Evolutionary conservation across 1,140 invertebrate species (phyloP), one percentile per base, ranked within the genome.

Genomic region (Rhizoglyphus robini): DNA sequence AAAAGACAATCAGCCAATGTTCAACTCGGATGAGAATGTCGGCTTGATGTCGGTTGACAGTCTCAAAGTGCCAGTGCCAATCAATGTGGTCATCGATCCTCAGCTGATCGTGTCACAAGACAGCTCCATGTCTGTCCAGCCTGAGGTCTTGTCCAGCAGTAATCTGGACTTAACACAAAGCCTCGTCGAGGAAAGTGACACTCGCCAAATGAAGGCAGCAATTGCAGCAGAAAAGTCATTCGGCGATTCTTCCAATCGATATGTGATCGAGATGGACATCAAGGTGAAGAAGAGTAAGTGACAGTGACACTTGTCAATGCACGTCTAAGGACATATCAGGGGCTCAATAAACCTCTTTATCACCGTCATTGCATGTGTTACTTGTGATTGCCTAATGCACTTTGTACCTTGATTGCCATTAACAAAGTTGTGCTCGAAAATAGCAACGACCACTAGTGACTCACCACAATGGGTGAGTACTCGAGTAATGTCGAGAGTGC

Each of bases 251-350:
- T 5, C 8, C 15, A 32, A 54, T 25, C 51, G 31, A 32, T 54
- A 27, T 54, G 20, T 54, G 8, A 54, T 54, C 23, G 51, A 54
- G 23, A 54, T 54, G 51, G 51, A 54, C 20, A 54, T 54, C 20
- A 54, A 54, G 31, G 51, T 54, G 23, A 54, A 32, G 51, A 54
- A 54, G 51, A 41, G 36, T 41, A 41, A 11, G 36, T 41, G 36
- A 41, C n/a, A n/a, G n/a, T n/a, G n/a, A n/a, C n/a, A n/a, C n/a
- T n/a, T n/a, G n/a, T n/a, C n/a, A n/a, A n/a, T n/a, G n/a, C n/a
- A n/a, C n/a, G n/a, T n/a, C n/a, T n/a, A n/a, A n/a, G n/a, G n/a
- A n/a, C n/a, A n/a, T n/a, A n/a, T n/a, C n/a, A n/a, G n/a, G n/a
- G n/a, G n/a, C n/a, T n/a, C n/a, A n/a, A n/a, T n/a, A n/a, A n/a